A percentile compares a stretch with the other conserved stretches of the same genome.
These are phyloP conservation scores for Bubo blakistoni DNA, from an alignment of 2,113 vertebrate species.

Conservation along the genomic window DNA sequence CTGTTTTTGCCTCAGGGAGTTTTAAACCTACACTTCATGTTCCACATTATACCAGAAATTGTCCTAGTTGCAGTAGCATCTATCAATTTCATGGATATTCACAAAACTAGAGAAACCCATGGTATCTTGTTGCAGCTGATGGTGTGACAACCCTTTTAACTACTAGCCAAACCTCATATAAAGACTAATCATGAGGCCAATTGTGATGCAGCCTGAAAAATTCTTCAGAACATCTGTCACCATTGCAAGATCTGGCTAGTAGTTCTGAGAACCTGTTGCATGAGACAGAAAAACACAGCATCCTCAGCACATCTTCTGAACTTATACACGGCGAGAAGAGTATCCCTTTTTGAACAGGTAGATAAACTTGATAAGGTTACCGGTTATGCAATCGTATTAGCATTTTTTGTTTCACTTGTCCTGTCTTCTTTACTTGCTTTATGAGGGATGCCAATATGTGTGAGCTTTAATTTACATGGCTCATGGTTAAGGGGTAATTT, in stretches of 20 bases:
- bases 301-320: not conserved
- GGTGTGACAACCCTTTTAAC: not conserved
- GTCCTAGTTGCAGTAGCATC: accelerated
- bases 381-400: not conserved
- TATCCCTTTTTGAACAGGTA: not conserved
- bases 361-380: not conserved
- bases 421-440: not conserved
- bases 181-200: not conserved
- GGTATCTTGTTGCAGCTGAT: not conserved
- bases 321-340: accelerated
- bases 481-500: not conserved
- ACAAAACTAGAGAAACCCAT: not conserved
- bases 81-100: not conserved
- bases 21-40: not conserved
- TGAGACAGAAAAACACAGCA: not conserved
- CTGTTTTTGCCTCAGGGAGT: not conserved
- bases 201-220: not conserved
- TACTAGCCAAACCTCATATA: not conserved
- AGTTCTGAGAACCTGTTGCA: not conserved
- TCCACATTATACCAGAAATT: not conserved
- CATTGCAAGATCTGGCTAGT: not conserved
- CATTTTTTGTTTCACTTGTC: not conserved
- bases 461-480: not conserved
- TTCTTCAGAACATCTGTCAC: not conserved
- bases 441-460: not conserved